Evolutionary conservation across 53 echinoderm and acorn worm genomes (phyloP).

Genomic region (Pentamera pediparva): DNA sequence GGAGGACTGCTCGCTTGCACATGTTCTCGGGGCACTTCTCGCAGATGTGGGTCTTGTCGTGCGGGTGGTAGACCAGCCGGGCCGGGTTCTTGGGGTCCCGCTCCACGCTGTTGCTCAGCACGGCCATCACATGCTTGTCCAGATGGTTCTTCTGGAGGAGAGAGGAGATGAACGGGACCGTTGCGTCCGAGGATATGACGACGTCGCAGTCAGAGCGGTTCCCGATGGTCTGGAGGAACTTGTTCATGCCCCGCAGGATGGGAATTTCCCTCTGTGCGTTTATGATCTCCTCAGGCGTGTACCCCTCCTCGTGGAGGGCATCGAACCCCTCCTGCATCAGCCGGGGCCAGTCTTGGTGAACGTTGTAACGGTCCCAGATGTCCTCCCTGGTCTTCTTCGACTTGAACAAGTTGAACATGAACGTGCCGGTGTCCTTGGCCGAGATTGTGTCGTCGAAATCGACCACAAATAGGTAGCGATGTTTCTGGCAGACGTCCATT

Average conservation of each 20-base stretch:
- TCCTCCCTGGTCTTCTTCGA: neutral
- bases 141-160: constrained; percentile 16
- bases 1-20: constrained; percentile 17
- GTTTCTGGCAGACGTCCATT: too few species aligned
- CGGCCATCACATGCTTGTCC: constrained; percentile 7
- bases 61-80: constrained; percentile 14
- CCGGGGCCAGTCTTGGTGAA: constrained; percentile 15
- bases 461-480: constrained; percentile 12
- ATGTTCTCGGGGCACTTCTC: constrained; percentile 11
- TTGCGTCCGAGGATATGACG: constrained; percentile 15
- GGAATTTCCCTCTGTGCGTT: constrained; percentile 3
- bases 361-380: constrained; percentile 19
- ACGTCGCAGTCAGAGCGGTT: constrained; percentile 10
- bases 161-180: constrained; percentile 4
- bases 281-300: constrained; percentile 5
- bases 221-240: constrained; percentile 11
- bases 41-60: constrained; percentile 12
- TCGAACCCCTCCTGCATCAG: constrained; percentile 21
- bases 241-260: constrained; percentile 10
- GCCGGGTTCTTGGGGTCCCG: neutral
- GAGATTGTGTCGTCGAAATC: constrained; percentile 24
- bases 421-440: constrained; percentile 11
- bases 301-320: constrained; percentile 8
- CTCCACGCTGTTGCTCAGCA: constrained; percentile 16
- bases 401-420: constrained; percentile 14